Evolutionary conservation across 2,797 vertebrate species (phyloP), one percentile per base, ranked within the genome.

Genomic region (Melanotaenia trifasciata): DNA sequence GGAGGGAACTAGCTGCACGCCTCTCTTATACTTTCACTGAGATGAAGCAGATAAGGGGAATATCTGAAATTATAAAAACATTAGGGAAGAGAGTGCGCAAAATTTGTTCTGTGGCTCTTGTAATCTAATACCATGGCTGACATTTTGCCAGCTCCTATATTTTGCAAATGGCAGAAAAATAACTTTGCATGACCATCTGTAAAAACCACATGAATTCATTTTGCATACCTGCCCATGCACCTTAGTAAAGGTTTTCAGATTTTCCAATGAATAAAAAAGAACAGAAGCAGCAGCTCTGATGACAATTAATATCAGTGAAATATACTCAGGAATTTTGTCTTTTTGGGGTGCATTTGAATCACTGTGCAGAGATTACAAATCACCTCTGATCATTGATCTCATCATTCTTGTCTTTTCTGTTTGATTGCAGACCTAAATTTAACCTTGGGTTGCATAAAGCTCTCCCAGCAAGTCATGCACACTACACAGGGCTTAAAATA

Each of bases 81-180:
- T 84, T 68, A 78, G 79, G 47, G 85, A 79, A 83, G 85, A 83
- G 58, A 89, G 84, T 83, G 89, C 87, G 85, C 89, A 80, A 88
- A 90, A 93, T 92, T 90, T 80, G 83, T 91, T 92, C 87, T 81
- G 86, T 81, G 64, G 54, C 84, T 84, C 74, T 64, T 74, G 79
- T 90, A 88, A 92, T 93, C 84, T 86, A 91, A 92, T 93, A 89
- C 87, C 85, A 86, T 61, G 70, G 84, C 90, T 93, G 93, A 93
- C 92, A 90, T 94, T 94, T 93, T 78, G 79, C 74, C 40, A 83
- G 80, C 79, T 75, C 87, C 91, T 88, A 88, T 84, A 85, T 90
- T 90, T 84, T 84, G 75, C 79, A 89, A 90, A 89, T 87, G 84
- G 89, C 84, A 78, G 64, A 70, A 84, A 84, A 88, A 89, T 79